Evolutionary conservation across 2,797 vertebrate species (phyloP).

Genomic region (Catamblyrhynchus diadema): DNA sequence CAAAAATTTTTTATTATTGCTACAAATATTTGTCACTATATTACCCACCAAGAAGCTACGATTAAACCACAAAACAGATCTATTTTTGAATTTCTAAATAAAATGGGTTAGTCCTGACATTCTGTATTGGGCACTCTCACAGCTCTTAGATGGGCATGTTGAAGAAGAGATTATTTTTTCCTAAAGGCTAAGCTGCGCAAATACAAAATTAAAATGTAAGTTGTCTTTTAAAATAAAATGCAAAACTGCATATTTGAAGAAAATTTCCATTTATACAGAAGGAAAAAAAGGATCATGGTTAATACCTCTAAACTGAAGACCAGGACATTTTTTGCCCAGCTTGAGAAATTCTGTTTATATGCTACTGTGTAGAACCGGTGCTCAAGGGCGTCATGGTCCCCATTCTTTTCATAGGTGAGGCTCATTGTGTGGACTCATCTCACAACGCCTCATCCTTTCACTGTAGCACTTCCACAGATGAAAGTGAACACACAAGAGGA

Average conservation of each 20-base stretch:
- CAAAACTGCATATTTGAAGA: neutral
- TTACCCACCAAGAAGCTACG: neutral
- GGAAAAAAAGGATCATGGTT: neutral
- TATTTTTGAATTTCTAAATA: neutral
- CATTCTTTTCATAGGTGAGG: neutral
- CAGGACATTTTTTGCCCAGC: neutral
- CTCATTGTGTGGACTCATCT: neutral
- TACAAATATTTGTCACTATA: neutral
- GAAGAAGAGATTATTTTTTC: neutral
- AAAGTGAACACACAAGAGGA: neutral
- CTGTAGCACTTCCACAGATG: neutral
- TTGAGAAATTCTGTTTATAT: neutral
- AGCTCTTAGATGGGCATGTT: neutral
- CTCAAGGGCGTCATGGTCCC: neutral
- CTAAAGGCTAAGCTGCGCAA: neutral
- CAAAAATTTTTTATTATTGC: neutral
- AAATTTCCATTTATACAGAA: neutral
- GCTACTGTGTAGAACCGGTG: neutral
- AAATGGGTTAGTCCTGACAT: neutral
- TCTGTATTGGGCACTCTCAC: neutral
- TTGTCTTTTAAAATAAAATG: neutral
- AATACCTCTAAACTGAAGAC: neutral
- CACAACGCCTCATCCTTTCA: neutral
- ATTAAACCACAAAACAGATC: neutral
- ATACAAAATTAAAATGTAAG: neutral